Percentiles rank a stretch among this genome's conserved stretches.
These are phyloP conservation scores for Oscheius sp. DNA, from an alignment of 2,888 invertebrate genomes.

Conservation along the genomic window DNA sequence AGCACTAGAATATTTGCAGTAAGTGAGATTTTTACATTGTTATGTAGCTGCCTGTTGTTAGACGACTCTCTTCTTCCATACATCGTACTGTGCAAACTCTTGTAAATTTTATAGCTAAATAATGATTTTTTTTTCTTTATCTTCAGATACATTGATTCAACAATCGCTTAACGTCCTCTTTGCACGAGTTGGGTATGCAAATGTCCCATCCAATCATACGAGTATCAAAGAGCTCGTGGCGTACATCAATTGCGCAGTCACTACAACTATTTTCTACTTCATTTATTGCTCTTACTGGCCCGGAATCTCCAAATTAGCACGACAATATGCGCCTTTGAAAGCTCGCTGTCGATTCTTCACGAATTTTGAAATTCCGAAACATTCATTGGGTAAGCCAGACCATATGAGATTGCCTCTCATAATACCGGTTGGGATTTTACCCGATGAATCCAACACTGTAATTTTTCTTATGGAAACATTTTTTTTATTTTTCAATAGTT, in stretches of 20 bases:
- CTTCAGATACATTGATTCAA: neutral
- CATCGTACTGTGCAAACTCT: constrained; percentile 12
- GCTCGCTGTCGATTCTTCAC: neutral
- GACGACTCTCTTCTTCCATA: constrained; percentile 22
- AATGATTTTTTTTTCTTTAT: neutral
- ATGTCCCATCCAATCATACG: constrained; percentile 7
- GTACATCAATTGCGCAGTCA: neutral
- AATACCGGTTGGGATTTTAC: constrained; percentile 13
- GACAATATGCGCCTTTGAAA: constrained; percentile 4
- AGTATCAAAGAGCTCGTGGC: neutral
- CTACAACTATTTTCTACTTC: constrained; percentile 1
- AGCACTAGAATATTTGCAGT: neutral
- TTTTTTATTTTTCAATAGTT: too few relatives aligned
- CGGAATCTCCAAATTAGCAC: neutral
- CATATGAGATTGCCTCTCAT: constrained; percentile 20
- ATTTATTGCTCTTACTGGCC: neutral
- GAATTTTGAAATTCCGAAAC: neutral
- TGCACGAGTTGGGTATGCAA: constrained; percentile 8
- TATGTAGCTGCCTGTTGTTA: constrained; percentile 22
- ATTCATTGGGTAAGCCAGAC: constrained; percentile 16
- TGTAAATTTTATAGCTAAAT: constrained; percentile 20
- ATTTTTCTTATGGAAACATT: neutral
- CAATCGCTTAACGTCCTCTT: neutral
- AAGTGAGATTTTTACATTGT: neutral
- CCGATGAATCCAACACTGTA: constrained; percentile 16